Evolutionary conservation across 2,797 vertebrate genomes (phyloP), one percentile per base, ranked within the genome.

Genomic region (Cryptoprocta ferox): DNA sequence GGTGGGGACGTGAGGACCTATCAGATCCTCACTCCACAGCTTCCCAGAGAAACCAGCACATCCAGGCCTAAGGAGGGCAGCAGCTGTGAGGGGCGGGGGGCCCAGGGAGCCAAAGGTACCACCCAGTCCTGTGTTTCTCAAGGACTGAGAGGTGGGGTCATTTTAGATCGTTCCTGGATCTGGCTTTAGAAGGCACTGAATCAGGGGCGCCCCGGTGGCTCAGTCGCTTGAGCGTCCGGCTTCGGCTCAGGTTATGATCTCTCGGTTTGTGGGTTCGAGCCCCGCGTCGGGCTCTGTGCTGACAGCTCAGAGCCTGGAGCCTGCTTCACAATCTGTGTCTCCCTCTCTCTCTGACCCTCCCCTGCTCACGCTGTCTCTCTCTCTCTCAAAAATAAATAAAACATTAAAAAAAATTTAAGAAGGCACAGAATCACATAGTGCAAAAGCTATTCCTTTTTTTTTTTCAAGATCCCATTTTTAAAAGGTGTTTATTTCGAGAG

Each of bases 131-230:
- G 9, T 1, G 21, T 15, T 63, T 78, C 89, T 83, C 35, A 19
- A 37, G 89, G 37, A 61, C 5, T 3, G 35, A 48, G 5, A 28
- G 6, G 13, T 21, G 61, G 76, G 37, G 32, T 35, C 65, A 18
- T 45, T 86, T 68, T 6, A 59, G 32, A 26, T 4, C 16, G 75
- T 50, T 84, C 73, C 84, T 84, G 19, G 84, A 63, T 21, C 21
- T 6, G 37, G 35, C 26, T 94, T 91, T 94, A 79, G 78, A 59
- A 86, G 93, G 16, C 39, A 37, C 18, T 85, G 35, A 93, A 80
- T 65, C 76, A 39, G n/a, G n/a, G n/a, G n/a, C n/a, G n/a, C n/a
- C n/a, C n/a, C n/a, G n/a, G n/a, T n/a, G n/a, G n/a, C n/a, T n/a
- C n/a, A n/a, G n/a, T n/a, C n/a, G n/a, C n/a, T n/a, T n/a, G n/a